Conservation (phyloP, 2,797 vertebrate species). For the Squalus acanthias region DNA sequence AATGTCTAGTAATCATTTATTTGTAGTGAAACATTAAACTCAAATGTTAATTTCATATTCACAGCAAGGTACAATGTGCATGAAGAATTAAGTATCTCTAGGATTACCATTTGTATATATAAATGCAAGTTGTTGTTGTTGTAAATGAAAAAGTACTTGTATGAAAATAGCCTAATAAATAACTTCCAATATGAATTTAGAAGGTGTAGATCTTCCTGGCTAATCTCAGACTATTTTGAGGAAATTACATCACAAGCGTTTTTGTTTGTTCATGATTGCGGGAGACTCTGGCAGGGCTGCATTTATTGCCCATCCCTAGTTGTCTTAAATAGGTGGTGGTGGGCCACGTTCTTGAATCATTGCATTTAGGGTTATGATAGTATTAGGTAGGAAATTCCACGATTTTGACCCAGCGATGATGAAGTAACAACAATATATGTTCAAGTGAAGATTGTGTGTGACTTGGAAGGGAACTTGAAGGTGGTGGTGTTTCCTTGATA, state of each 20-base stretch:
- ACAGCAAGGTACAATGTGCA: background rate
- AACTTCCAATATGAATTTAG: background rate
- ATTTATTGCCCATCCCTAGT: background rate
- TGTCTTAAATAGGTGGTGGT: background rate
- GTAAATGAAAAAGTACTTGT: background rate
- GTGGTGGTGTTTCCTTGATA: background rate
- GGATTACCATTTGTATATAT: background rate
- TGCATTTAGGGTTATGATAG: too few species aligned
- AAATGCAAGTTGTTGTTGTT: background rate
- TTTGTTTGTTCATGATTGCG: background rate
- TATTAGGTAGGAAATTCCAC: background rate
- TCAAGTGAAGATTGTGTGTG: background rate
- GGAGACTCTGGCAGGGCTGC: background rate
- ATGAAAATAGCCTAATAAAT: background rate
- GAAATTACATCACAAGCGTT: background rate
- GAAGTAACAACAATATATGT: background rate
- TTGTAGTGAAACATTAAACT: background rate
- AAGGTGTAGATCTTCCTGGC: background rate
- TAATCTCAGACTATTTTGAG: background rate
- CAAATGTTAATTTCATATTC: constrained; percentile 1
- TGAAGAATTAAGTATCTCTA: background rate
- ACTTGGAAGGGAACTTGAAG: background rate
- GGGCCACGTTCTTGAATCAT: background rate
- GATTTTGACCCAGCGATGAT: background rate
- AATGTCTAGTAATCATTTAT: background rate